Evolutionary conservation across 2,113 vertebrate genomes (phyloP).

Genomic region (Ophiodon elongatus): DNA sequence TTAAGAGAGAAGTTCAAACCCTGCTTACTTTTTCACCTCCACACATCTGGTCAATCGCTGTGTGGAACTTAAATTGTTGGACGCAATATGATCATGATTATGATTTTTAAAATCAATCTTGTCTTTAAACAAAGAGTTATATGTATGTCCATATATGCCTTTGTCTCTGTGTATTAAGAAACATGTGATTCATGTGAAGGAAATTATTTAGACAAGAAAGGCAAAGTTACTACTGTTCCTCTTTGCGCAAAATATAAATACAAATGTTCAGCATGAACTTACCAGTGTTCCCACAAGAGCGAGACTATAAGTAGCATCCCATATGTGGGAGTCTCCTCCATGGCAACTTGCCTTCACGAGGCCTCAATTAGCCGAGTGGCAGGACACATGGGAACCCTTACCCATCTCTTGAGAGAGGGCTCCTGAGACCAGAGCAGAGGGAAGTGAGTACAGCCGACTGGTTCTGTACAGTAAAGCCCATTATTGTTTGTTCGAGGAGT

Average conservation of each 20-base stretch:
- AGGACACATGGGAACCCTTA: constrained; percentile 62
- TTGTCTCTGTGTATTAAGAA: not conserved
- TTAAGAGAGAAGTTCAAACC: not conserved
- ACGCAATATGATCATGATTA: not conserved
- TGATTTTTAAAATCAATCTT: not conserved
- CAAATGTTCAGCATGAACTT: constrained; percentile 38
- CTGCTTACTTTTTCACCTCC: not conserved
- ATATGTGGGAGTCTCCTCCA: constrained; percentile 66
- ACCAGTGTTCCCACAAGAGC: constrained; percentile 49
- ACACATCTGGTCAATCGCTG: not conserved
- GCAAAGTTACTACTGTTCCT: not conserved
- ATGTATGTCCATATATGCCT: not conserved
- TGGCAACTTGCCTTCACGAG: constrained; percentile 73
- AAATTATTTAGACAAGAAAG: not conserved
- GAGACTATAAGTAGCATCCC: constrained; percentile 74
- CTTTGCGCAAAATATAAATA: constrained; percentile 33
- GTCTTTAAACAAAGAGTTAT: not conserved
- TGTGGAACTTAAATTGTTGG: not conserved
- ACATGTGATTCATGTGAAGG: not conserved
- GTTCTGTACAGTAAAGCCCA: constrained; percentile 41
- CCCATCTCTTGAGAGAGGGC: constrained; percentile 57
- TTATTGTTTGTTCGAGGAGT: constrained; percentile 49
- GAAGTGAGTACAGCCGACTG: constrained; percentile 4
- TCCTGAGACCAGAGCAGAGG: constrained; percentile 42
- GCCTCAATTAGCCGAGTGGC: constrained; percentile 74